Evolutionary conservation across 2,113 vertebrate species (phyloP), one percentile per base, ranked within the genome.

Genomic region (Apodemus sylvaticus): DNA sequence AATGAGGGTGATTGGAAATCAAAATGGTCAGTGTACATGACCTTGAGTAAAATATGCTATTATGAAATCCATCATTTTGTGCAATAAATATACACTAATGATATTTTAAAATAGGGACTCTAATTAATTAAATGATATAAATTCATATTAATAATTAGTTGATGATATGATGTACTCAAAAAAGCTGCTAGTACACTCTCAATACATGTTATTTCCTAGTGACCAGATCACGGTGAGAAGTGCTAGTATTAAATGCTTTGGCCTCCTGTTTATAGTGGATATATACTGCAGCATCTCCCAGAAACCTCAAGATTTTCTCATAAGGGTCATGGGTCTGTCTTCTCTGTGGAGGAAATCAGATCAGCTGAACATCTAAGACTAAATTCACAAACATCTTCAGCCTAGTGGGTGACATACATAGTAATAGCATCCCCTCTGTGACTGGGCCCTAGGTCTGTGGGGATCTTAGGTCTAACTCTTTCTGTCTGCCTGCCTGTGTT

Each of bases 311-410:
- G 7, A 20, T 7, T 42, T 17, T 64, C 60, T 11, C 26, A 0
- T 22, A 16, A 45, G 29, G 51, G n/a, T 51, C 7, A 4, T 17
- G 17, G 13, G 26, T 62, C 16, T 17, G 24, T 58, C 19, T 36
- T 36, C 20, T 70, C 64, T 71, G 2, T 42, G 29, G 7, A 13
- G 48, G 36, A 62, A 77, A 53, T 16, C 34, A 29, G 8, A 73
- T n/a, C 91, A 91, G 83, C 71, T 94, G 55, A 94, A 96, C 14
- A 93, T 66, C 89, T 74, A 93, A 79, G 93, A 81, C 93, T 82
- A 83, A 66, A 86, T 93, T 64, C 0, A 1, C 73, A 51, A 86
- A 77, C 7, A 87, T 34, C 31, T 87, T 79, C 62, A 91, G n/a
- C 55, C 26, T 71, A 74, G 14, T 16, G 31, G 42, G 73, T 45